These are phyloP conservation scores for Gulo gulo DNA, from an alignment of 2,113 vertebrate species.

Conservation along the genomic window DNA sequence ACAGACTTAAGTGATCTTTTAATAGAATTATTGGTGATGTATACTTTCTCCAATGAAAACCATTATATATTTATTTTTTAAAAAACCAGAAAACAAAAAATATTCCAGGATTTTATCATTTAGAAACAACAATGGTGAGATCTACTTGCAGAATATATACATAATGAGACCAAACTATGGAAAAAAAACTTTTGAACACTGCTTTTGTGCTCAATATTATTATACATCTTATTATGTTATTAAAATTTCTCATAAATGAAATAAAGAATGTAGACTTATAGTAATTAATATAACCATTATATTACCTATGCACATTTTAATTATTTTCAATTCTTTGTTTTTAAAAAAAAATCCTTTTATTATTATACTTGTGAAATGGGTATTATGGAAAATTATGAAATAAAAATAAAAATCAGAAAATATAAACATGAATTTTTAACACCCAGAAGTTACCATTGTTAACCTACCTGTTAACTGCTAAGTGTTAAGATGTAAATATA, in stretches of 20 bases:
- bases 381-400: slow-evolving; percentile 25
- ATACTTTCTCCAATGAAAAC: slow-evolving; percentile 13
- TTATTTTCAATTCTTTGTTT: background rate
- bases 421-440: background rate
- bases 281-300: background rate
- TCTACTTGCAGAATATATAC: background rate
- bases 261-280: background rate
- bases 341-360: background rate
- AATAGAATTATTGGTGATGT: background rate
- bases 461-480: background rate
- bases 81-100: background rate
- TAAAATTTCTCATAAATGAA: background rate
- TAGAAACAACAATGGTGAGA: background rate
- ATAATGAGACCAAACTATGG: background rate
- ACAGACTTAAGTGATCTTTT: background rate
- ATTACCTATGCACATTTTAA: background rate
- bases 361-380: background rate
- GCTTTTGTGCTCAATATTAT: background rate
- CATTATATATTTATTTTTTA: background rate
- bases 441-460: background rate
- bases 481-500: background rate
- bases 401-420: slow-evolving; percentile 15
- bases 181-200: background rate
- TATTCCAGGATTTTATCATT: background rate
- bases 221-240: background rate